These are phyloP conservation scores for Emys orbicularis DNA, from an alignment of 2,797 vertebrate genomes.

Conservation along the genomic window DNA sequence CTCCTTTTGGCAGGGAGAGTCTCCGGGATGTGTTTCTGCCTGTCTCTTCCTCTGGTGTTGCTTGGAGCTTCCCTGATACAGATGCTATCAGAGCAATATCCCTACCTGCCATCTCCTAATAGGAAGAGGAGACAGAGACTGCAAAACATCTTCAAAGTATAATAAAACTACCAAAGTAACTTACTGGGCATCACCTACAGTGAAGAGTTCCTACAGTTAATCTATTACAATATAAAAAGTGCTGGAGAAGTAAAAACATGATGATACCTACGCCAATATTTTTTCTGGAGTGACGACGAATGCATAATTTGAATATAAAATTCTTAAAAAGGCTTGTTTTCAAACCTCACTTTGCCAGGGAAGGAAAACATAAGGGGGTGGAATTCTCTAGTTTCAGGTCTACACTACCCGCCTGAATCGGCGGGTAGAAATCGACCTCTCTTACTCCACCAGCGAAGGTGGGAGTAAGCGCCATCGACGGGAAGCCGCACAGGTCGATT, in stretches of 20 bases:
- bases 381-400: background rate
- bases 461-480: too few species aligned
- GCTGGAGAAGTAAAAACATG: background rate
- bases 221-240: background rate
- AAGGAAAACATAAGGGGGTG: background rate
- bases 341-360: background rate
- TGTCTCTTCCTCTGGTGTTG: background rate
- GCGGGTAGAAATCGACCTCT: too few species aligned
- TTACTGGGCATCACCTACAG: background rate
- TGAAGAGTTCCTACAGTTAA: background rate
- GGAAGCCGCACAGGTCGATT: too few species aligned
- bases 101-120: background rate
- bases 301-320: background rate
- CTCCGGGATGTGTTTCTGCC: background rate
- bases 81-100: background rate
- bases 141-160: background rate
- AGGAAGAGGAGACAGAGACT: slow-evolving; percentile 5
- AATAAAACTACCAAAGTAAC: background rate
- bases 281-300: background rate
- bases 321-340: background rate
- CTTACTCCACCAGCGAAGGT: too few species aligned
- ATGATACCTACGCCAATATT: fast-evolving
- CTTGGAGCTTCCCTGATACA: slow-evolving; percentile 20
- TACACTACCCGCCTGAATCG: too few species aligned
- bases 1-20: background rate